phyloP scores from a whole-genome alignment of 2,797 vertebrate species.

The Bradypus variegatus region DNA sequence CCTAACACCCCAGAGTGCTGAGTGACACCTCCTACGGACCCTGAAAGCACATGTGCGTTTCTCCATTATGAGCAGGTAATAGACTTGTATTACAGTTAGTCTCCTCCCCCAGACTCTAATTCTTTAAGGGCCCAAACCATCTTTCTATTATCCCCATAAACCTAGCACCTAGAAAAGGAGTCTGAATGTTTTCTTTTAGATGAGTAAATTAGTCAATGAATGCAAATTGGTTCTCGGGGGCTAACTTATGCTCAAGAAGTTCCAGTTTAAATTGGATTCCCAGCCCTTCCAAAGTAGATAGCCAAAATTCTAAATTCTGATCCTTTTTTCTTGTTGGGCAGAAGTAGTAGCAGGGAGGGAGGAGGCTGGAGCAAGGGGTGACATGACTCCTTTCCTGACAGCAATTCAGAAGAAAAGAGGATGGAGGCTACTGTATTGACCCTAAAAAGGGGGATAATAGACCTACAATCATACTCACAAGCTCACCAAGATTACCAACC shows the following conservation, averaged over 20 bases:
- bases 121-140: not conserved
- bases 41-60: not conserved
- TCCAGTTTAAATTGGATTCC: slow-evolving; percentile 37
- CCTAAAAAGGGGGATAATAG: slow-evolving; percentile 12
- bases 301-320: slow-evolving; percentile 28
- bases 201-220: not conserved
- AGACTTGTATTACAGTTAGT: slow-evolving; percentile 4
- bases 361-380: not conserved
- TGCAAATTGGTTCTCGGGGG: slow-evolving; percentile 8
- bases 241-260: slow-evolving; percentile 17
- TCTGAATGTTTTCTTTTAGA: slow-evolving; percentile 26
- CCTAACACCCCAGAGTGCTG: not conserved
- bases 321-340: not conserved
- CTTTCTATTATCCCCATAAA: slow-evolving; percentile 22
- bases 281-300: slow-evolving; percentile 4
- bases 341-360: not conserved
- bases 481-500: slow-evolving; percentile 22
- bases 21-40: not conserved
- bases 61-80: not conserved
- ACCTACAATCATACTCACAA: slow-evolving; percentile 16
- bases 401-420: slow-evolving; percentile 24
- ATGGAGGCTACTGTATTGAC: not conserved
- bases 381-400: slow-evolving; percentile 24
- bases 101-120: not conserved
- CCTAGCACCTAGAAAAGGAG: slow-evolving; percentile 23